Evolutionary conservation across 2,888 invertebrate genomes (phyloP), one percentile per base, ranked within the genome.

Genomic region (Aleiodes alternator): DNA sequence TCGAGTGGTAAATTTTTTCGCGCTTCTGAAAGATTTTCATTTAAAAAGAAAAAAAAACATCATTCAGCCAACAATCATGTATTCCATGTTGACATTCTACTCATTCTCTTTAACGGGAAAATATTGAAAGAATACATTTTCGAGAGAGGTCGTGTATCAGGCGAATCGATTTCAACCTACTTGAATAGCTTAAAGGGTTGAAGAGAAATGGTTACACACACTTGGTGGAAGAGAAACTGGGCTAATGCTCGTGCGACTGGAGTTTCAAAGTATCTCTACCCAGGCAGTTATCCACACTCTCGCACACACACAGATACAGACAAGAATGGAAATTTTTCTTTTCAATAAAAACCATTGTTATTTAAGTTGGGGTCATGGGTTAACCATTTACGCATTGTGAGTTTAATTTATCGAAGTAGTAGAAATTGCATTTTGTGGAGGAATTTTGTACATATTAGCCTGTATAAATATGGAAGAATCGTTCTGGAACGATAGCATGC

Each of bases 181-280:
- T 56, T 56, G 23, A 56, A 56, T 56, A 56, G 56, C 56, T 56
- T 56, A 56, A 56, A 56, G 56, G 56, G 56, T 56, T 56, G 11
- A 56, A 29, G 56, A 56, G 56, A 56, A 56, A 56, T 23, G 56
- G 56, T 56, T 56, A 23, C 9, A 56, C 11, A 56, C 23, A 56
- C 56, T 29, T 16, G 29, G 23, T 11, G 3, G 56, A 11, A 5
- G 23, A 57, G 73, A 82, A 86, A 87, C 83, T 85, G 81, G 85
- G 84, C 85, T 85, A 87, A 87, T 85, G 84, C 81, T 76, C 78
- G 69, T 51, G 76, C 43, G 9, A 43, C 75, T 61, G 69, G 76
- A 84, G 81, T 84, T 85, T 79, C 80, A 81, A 83, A 86, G 82
- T 84, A 81, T 74, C 66, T 73, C 51, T 29, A 11, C 29, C 56